Base-by-base conservation (phyloP, 2,113 vertebrate species). In the Equus quagga region DNA sequence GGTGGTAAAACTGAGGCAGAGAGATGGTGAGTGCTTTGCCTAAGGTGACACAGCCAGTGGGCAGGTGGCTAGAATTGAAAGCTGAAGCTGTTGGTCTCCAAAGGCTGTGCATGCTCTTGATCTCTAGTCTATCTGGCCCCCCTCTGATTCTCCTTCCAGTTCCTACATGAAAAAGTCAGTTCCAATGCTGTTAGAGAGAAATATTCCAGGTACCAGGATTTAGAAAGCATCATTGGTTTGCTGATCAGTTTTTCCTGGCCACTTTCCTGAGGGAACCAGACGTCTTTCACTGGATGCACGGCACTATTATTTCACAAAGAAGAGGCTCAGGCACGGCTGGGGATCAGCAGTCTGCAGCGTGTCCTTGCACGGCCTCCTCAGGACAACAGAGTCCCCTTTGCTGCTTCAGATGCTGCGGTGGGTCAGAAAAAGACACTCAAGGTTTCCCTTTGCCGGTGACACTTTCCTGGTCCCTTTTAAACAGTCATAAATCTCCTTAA, bases 111-210 rank as follows among this genome's bases (percentile, higher is more conserved):
- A 7, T 18, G 21, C n/a, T 13, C 49, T 5, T 46, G 6, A 83
- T 62, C 5, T 64, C 2, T 4, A 2, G 23, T 56, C 60, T 31
- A 0, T 44, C 21, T 56, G 54, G 46, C 12, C 51, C 11, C 36
- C 3, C 2, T 65, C 64, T 97, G 96, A 95, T 91, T 97, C 95
- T 96, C 79, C 91, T 72, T 72, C 79, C 65, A 70, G 54, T 7
- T 46, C 2, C 12, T 1, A 0, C 8, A 31, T 26, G 23, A 70
- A 49, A 95, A 95, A 91, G 36, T 46, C 41, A 12, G 76, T 88
- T 60, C n/a, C 36, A 79, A 89, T 21, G 17, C 83, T 84, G 28
- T 46, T 17, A 19, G 51, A 44, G 33, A 80, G 46, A 91, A 92
- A 76, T 70, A 26, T 28, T 69, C 11, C 31, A 80, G 72, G 72